Evolutionary conservation across 2,888 invertebrate genomes (phyloP), one percentile per base, ranked within the genome.

Genomic region (Heliconius charithonia): DNA sequence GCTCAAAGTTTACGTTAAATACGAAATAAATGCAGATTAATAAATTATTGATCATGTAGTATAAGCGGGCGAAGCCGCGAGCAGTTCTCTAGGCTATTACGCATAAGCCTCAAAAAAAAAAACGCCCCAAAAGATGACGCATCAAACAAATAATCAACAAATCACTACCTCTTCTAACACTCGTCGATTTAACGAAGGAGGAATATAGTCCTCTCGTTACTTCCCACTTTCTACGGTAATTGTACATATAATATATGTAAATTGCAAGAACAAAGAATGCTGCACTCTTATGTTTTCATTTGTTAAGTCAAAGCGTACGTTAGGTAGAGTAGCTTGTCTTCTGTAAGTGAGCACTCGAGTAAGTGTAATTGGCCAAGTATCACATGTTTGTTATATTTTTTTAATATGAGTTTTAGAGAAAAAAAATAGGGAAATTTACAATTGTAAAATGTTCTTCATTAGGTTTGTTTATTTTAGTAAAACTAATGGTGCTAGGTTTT

Each of bases 51-150:
- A 32, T 32, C 9, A 32, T 32, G 32, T 32, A 32, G 32, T 32
- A 32, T 32, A 32, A 32, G 32, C 32, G 32, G 9, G 32, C 32
- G 32, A 32, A 32, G 9, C 32, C 32, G 32, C 32, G 32, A 32
- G 32, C 32, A 37, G 9, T 9, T 9, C 32, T 37, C 9, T 37
- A 37, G 9, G 32, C 32, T 37, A n/a, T n/a, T n/a, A 51, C 27
- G n/a, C 88, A 84, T 86, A 89, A 91, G 88, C 88, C n/a, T n/a
- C 90, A 90, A 90, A 91, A 89, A 90, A 92, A 92, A 91, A 86
- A 37, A 37, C 32, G 88, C 87, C 86, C 81, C 84, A 84, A 86
- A 87, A 85, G 83, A 78, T 9, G 16, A 83, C 85, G 86, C 87
- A 86, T 92, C 86, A 90, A 91, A 91, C 91, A 91, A 91, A 89